Evolutionary conservation across 1,140 invertebrate genomes (phyloP), one percentile per base, ranked within the genome.

Genomic region (Aethina tumida): DNA sequence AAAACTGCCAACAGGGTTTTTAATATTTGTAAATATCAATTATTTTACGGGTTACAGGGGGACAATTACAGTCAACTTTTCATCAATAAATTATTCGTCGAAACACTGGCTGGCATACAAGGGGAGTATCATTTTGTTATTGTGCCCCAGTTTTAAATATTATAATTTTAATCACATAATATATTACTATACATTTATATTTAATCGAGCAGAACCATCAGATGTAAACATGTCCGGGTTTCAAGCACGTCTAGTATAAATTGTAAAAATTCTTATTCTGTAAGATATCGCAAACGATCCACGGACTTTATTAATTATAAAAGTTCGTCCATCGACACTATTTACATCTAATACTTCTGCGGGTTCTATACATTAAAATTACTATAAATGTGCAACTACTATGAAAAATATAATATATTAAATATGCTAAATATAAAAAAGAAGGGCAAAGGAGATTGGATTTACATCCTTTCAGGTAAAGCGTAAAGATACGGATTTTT

Each of bases 341-440:
- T 29, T 29, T 6, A 29, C 15, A 29, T 29, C 17, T 16, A 32
- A 32, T 10, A 12, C 30, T 32, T 17, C 21, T 10, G 18, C 30
- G 21, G 10, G 8, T 32, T 32, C 17, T 10, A 19, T 32, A 19
- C n/a, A 18, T 33, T 24, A 35, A 45, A 44, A 43, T 46, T 39
- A 24, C 42, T 42, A 51, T 41, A 47, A n/a, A 45, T 50, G 52
- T 54, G 52, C 52, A 54, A 45, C 52, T 54, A 54, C 45, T 43
- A 42, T 46, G 45, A 49, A 47, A 44, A 43, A 50, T 48, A n/a
- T n/a, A n/a, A n/a, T n/a, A 49, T 46, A 49, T 39, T 49, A 43
- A 28, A 21, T 44, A 50, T 40, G 44, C 44, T 48, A 49, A 52
- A 49, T 40, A 40, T 38, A 47, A 49, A 51, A 46, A 41, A 44